Conservation (phyloP, 2,113 vertebrate species). For the Pleuronectes platessa region DNA sequence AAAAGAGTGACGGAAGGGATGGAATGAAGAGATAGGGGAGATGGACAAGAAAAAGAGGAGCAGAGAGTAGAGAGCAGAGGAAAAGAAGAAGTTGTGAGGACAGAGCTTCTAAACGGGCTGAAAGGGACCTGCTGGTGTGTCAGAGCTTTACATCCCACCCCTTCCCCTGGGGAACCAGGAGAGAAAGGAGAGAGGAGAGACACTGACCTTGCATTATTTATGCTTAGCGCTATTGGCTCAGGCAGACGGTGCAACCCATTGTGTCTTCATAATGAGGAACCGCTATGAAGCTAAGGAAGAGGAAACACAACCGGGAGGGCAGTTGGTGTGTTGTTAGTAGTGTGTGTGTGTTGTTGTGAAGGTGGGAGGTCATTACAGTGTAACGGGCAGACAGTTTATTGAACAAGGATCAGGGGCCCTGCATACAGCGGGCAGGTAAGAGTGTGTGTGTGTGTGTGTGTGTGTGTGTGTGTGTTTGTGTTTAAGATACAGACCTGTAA, state of each 20-base stretch:
- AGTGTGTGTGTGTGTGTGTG: constrained; percentile 12
- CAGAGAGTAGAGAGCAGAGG: constrained; percentile 34
- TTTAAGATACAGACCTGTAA: constrained; percentile 48
- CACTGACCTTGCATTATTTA: constrained; percentile 86
- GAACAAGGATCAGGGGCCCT: constrained; percentile 62
- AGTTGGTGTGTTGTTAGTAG: constrained; percentile 24
- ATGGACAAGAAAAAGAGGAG: neutral
- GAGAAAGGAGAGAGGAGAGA: constrained; percentile 74
- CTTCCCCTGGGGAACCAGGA: constrained; percentile 65
- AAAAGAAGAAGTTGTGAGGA: constrained; percentile 54
- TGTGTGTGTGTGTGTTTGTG: no score
- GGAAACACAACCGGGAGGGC: constrained; percentile 70
- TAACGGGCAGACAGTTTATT: constrained; percentile 65
- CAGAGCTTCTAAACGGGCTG: constrained; percentile 67
- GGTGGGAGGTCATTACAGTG: constrained; percentile 55
- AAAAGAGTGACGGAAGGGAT: neutral
- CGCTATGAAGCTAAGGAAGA: constrained; percentile 75
- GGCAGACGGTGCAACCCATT: constrained; percentile 77
- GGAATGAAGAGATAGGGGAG: no score
- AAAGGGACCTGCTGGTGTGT: constrained; percentile 78
- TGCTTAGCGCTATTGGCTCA: constrained; percentile 83
- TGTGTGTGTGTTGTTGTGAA: constrained; percentile 31
- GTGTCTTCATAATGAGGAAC: constrained; percentile 84
- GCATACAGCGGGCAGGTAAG: constrained; percentile 41
- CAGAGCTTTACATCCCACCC: constrained; percentile 70